phyloP scores from a whole-genome alignment of 2,113 vertebrate genomes.

The Hippocampus comes region DNA sequence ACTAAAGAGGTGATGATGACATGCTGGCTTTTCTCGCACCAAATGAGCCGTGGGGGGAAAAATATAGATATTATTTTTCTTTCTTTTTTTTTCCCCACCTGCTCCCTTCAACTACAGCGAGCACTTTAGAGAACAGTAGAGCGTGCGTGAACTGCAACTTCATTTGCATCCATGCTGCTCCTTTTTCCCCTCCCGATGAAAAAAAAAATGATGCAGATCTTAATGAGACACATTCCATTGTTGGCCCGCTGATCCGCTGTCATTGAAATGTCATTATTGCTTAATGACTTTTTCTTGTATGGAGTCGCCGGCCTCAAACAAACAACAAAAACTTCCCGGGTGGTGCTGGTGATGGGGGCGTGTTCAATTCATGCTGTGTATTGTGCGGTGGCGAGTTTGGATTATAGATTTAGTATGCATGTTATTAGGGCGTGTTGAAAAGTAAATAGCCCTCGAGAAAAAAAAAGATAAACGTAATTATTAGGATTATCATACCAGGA shows the following conservation, averaged over 20 bases:
- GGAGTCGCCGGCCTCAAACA: conserved; percentile 68
- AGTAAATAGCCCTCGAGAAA: background rate
- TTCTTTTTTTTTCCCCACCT: conserved; percentile 46
- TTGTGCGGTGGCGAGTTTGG: background rate
- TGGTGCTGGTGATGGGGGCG: conserved; percentile 52
- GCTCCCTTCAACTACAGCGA: conserved; percentile 63
- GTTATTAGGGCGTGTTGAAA: background rate
- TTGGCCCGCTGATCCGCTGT: conserved; percentile 36
- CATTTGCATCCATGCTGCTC: conserved; percentile 71
- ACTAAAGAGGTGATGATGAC: conserved; percentile 55
- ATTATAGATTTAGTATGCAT: background rate
- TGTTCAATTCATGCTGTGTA: conserved; percentile 71
- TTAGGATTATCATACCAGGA: background rate
- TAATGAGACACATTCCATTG: conserved; percentile 76
- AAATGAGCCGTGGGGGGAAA: conserved; percentile 64
- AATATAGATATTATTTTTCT: conserved; percentile 44
- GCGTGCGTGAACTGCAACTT: conserved; percentile 75
- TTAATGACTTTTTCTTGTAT: conserved; percentile 70
- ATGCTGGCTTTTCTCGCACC: conserved; percentile 47
- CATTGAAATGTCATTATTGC: conserved; percentile 72
- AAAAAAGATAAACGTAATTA: background rate
- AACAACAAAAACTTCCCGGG: conserved; percentile 66
- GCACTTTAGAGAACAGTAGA: conserved; percentile 65
- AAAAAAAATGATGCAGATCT: conserved; percentile 72
- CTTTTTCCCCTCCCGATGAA: background rate